Base-by-base conservation (phyloP, 2,797 vertebrate genomes). In the Tympanoctomys barrerae region DNA sequence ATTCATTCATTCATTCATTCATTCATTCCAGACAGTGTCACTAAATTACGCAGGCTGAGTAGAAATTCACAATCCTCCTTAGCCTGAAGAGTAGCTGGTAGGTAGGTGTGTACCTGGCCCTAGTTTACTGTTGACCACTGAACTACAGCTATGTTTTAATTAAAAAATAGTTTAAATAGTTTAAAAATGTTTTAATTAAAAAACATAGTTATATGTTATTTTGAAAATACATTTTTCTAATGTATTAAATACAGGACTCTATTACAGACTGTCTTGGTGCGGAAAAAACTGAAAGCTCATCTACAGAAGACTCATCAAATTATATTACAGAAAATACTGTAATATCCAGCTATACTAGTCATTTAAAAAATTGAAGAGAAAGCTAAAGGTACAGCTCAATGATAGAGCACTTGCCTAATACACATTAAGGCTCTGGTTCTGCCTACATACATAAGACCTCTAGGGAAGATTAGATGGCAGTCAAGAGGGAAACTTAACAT, bases 111-210 rank as follows among this genome's bases (percentile, higher is more conserved):
- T 14, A 31, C 46, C 26, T 31, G 28, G 28, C 11, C 11, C 49
- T 22, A 26, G 24, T n/a, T 49, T 6, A 28, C 49, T 59, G 94
- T 46, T 87, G 28, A 81, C 70, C 80, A 89, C n/a, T 91, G 26
- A 89, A 86, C 31, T 28, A 86, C 2, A 90, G 54, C 57, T 31
- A 80, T 18, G 26, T 90, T 92, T 96, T 90, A 84, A 87, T 33
- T 77, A n/a, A 90, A 90, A 94, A 90, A 70, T n/a, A 19, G n/a
- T n/a, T n/a, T n/a, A n/a, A n/a, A n/a, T n/a, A n/a, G n/a, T n/a
- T n/a, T n/a, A n/a, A n/a, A n/a, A n/a, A 80, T 18, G 26, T 90
- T 92, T 96, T 90, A 84, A 87, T 33, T 77, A n/a, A 90, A 90
- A 94, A 90, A 91, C 18, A 79, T 52, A 8, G 36, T 82, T 87